Evolutionary conservation across 2,888 invertebrate species (phyloP).

Genomic region (Pollenia griseotomentosa): DNA sequence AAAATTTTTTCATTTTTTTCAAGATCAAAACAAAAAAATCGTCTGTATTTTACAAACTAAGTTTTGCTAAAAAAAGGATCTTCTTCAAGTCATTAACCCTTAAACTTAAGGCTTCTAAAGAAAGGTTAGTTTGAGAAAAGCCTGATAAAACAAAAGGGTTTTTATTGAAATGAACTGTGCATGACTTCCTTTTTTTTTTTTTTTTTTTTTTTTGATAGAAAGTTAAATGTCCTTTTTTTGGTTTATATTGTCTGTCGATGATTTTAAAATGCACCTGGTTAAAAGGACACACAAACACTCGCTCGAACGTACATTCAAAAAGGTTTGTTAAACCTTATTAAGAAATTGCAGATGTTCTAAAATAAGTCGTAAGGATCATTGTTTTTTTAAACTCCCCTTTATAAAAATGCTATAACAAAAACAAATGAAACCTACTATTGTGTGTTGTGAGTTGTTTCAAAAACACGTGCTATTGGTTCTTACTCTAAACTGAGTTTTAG

Average conservation of each 20-base stretch:
- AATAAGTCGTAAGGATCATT: constrained; percentile 25
- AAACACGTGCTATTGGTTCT: constrained; percentile 59
- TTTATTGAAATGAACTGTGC: constrained; percentile 52
- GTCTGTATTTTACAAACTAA: not conserved
- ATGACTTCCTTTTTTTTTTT: constrained; percentile 55
- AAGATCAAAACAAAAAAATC: constrained; percentile 1
- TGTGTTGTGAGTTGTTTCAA: not conserved
- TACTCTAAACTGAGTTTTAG: constrained; percentile 18
- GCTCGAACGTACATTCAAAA: not conserved
- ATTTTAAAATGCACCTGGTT: constrained; percentile 63
- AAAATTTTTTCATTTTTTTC: constrained; percentile 7
- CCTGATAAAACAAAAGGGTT: constrained; percentile 1
- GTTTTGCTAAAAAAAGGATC: not conserved
- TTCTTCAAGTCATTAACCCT: constrained; percentile 51
- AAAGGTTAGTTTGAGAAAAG: constrained; percentile 5
- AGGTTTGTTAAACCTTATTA: constrained; percentile 53
- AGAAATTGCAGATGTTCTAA: constrained; percentile 64
- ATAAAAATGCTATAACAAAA: not conserved
- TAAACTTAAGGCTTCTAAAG: not conserved
- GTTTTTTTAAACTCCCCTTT: constrained; percentile 11
- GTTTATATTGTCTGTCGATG: not conserved
- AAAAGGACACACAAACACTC: constrained; percentile 26
- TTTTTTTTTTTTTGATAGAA: too few relatives aligned
- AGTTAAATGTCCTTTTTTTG: constrained; percentile 64
- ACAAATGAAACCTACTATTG: not conserved